phyloP scores from a whole-genome alignment of 2,797 vertebrate genomes.

The Danio kyathit region DNA sequence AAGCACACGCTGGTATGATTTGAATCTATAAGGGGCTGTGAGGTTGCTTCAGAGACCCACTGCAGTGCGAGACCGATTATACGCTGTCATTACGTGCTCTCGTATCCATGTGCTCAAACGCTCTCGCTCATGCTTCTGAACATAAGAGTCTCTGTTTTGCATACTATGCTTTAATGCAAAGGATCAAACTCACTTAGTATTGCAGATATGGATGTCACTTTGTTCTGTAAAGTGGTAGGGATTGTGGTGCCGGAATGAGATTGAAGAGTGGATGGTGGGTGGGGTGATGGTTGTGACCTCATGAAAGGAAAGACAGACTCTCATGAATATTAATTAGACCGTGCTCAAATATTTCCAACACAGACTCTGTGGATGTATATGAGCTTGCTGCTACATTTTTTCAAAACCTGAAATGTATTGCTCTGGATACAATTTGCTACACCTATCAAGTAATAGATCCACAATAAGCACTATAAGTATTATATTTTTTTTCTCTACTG shows the following conservation, averaged over 20 bases:
- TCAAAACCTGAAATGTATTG: no score
- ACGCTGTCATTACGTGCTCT: constrained; percentile 29
- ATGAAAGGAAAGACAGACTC: constrained; percentile 1
- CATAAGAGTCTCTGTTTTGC: constrained; percentile 5
- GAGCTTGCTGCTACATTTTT: no score
- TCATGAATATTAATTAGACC: not conserved
- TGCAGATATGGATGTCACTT: constrained; percentile 2
- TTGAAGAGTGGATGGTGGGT: not conserved
- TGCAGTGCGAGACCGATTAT: not conserved
- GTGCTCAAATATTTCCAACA: not conserved
- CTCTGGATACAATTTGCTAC: no score
- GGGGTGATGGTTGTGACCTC: constrained; percentile 6
- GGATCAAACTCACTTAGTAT: not conserved
- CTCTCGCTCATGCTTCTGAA: not conserved
- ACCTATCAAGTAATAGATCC: no score
- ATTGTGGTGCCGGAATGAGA: not conserved
- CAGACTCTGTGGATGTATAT: no score
- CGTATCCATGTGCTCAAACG: not conserved
- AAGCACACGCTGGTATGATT: constrained; percentile 28
- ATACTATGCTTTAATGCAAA: constrained; percentile 19
- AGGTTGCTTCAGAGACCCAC: constrained; percentile 9
- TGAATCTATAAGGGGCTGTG: constrained; percentile 27
- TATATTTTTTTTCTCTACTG: no score
- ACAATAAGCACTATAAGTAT: no score
- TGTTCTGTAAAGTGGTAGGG: not conserved